Conservation (phyloP, 2,888 invertebrate species). For the Amorpha juglandis region DNA sequence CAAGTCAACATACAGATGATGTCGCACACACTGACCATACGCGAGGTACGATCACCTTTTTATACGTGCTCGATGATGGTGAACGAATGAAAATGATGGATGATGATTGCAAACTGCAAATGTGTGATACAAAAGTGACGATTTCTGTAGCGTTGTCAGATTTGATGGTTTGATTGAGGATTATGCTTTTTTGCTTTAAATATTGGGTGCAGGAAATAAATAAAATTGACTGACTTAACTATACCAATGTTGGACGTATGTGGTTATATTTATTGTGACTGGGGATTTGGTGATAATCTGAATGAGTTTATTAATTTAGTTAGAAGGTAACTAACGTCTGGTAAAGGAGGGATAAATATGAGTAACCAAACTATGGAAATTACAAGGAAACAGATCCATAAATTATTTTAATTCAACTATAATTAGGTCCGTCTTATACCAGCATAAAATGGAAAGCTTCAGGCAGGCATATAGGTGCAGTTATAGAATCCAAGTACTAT, state of each 20-base stretch:
- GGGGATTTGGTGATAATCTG: neutral
- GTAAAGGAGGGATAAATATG: neutral
- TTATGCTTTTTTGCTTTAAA: neutral
- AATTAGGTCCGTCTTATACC: neutral
- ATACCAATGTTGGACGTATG: neutral
- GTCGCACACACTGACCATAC: constrained; percentile 95
- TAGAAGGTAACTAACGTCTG: neutral
- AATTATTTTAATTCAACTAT: neutral
- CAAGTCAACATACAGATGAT: constrained; percentile 98
- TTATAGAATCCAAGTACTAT: neutral
- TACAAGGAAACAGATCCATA: neutral
- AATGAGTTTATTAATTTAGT: neutral
- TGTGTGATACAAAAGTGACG: neutral
- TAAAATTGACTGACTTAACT: neutral
- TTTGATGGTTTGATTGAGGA: neutral
- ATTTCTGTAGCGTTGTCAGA: neutral
- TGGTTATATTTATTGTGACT: neutral
- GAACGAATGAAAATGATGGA: neutral
- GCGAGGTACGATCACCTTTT: constrained; percentile 89
- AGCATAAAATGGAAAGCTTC: no score
- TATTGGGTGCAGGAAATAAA: neutral
- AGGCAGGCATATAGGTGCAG: neutral
- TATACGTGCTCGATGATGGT: neutral
- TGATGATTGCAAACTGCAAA: neutral
- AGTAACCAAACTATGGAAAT: neutral